These are phyloP conservation scores for Actinostola sp. DNA, from an alignment of 92 coral and sea anemone species.

Conservation along the genomic window DNA sequence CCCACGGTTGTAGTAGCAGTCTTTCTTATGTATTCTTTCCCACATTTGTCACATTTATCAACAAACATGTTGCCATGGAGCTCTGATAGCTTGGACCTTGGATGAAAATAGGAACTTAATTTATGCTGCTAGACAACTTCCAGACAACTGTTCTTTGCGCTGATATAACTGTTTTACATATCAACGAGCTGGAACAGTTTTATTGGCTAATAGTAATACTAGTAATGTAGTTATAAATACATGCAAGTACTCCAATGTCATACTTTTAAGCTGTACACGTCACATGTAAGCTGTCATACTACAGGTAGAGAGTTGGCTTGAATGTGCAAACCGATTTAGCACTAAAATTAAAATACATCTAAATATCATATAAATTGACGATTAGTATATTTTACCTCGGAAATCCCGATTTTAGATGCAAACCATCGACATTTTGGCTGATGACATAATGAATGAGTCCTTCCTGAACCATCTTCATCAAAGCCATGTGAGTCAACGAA, in stretches of 20 bases:
- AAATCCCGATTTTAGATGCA: slow-evolving; percentile 93
- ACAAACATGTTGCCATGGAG: slow-evolving; percentile 99
- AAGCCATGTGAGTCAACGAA: slow-evolving; percentile 90
- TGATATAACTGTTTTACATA: no score
- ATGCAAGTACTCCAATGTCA: no score
- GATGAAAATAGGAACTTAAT: neutral
- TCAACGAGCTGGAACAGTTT: no score
- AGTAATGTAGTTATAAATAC: no score
- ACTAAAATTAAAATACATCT: no score
- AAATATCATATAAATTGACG: no score
- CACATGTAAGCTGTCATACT: no score
- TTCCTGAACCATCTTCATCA: slow-evolving; percentile 78
- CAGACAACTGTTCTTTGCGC: neutral
- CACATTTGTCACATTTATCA: slow-evolving; percentile 95
- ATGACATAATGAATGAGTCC: slow-evolving; percentile 81
- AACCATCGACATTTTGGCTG: slow-evolving; percentile 98
- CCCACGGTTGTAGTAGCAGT: slow-evolving; percentile 81
- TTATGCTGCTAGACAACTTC: neutral
- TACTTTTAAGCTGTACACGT: no score
- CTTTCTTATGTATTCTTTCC: slow-evolving; percentile 72
- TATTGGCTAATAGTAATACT: no score
- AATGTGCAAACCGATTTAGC: no score
- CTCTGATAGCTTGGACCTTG: slow-evolving; percentile 86
- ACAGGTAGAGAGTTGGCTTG: no score
- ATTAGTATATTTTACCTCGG: slow-evolving; percentile 97